Conservation (phyloP, 2,888 invertebrate species). For the Gisinianus flammeolus region DNA sequence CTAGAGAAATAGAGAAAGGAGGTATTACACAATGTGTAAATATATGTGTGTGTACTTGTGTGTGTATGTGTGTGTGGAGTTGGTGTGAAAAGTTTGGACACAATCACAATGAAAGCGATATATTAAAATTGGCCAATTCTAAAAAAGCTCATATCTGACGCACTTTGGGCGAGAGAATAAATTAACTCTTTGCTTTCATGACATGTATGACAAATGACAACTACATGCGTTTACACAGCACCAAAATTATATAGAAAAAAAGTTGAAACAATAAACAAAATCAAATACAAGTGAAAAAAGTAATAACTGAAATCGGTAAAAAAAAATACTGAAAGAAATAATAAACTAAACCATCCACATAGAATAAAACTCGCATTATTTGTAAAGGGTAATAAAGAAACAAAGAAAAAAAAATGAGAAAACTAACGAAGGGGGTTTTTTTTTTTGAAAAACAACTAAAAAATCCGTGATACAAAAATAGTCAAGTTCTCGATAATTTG, state of each 20-base stretch:
- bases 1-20: no score
- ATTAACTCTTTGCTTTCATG: background rate
- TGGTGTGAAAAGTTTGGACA: background rate
- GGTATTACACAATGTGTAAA: no score
- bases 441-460: background rate
- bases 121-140: background rate
- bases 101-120: background rate
- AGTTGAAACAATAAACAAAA: background rate
- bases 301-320: background rate
- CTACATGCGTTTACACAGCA: background rate
- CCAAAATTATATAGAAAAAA: background rate
- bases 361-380: background rate
- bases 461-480: background rate
- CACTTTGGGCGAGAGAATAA: no score
- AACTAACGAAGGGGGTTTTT: background rate
- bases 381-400: background rate
- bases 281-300: background rate
- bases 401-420: background rate
- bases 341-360: background rate
- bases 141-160: background rate
- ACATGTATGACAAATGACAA: background rate
- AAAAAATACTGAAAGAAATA: background rate
- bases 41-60: background rate
- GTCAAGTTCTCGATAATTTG: background rate
- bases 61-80: background rate